Conservation (phyloP, 2,888 invertebrate species). For the Eueremaeus valkanovi region DNA sequence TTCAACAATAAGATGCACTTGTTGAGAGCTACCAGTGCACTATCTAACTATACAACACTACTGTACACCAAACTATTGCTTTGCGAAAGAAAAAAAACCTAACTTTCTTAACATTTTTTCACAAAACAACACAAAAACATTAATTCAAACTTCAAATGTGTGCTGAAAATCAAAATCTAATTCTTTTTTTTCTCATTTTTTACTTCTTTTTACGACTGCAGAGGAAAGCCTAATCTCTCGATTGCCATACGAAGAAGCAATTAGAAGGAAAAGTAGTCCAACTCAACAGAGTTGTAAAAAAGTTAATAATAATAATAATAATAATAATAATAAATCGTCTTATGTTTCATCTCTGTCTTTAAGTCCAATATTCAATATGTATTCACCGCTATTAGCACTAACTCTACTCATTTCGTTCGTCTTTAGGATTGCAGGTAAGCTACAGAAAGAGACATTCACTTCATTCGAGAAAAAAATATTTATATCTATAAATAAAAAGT, state of each 20-base stretch:
- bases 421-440: constrained; percentile 46
- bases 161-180: background rate
- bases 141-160: background rate
- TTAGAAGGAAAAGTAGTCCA: background rate
- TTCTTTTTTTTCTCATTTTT: background rate
- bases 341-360: background rate
- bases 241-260: constrained; percentile 28
- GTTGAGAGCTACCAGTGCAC: background rate
- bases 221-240: background rate
- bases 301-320: background rate
- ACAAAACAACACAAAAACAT: background rate
- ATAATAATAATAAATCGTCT: background rate
- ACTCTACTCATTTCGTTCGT: constrained; percentile 43
- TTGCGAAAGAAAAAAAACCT: background rate
- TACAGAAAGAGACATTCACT: background rate
- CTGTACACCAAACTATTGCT: background rate
- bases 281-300: constrained; percentile 7
- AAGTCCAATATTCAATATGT: constrained; percentile 43
- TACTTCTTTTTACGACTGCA: background rate
- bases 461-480: background rate
- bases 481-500: no score
- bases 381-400: constrained; percentile 44
- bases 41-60: background rate
- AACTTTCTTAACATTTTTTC: background rate
- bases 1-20: constrained; percentile 33